Base-by-base conservation (phyloP, 2,888 invertebrate species). In the Morpho helenor region DNA sequence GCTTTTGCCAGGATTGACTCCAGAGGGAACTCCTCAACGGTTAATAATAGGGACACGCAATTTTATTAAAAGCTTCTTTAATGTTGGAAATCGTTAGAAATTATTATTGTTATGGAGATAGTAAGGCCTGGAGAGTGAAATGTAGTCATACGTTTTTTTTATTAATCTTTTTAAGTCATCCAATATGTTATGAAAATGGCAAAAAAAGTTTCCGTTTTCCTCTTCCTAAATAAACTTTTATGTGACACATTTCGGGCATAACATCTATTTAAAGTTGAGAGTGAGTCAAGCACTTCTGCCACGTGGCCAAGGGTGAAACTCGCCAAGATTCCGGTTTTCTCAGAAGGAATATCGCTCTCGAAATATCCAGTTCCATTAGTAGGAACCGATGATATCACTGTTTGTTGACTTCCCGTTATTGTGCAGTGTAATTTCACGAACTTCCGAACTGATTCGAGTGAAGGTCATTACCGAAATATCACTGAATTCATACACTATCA, bases 241-340 rank as follows among this genome's bases (percentile, higher is more conserved):
- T 44, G 56, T 70, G 67, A 70, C 67, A 63, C 62, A 63, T 58
- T 39, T 56, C 58, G 56, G 64, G 31, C 31, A 31, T 31, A 31
- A 31, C 4, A 31, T 31, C 3, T 31, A 59, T 59, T 63, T 55
- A 55, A 59, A 62, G 51, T 46, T 58, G 42, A 47, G 49, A 59
- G 66, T 80, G 80, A 76, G 64, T 80, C 79, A 77, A 68, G 53
- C 53, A 69, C 59, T 64, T 53, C 53, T 54, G 68, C 67, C 77
- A 75, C 75, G 72, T 76, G 78, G 70, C 73, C 48, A 55, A 57
- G 52, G 69, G 71, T 71, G 59, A 49, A 56, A 59, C 67, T 68
- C 70, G 78, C 74, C 75, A 80, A 81, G 64, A 75, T 76, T 77
- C 76, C 77, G 76, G 79, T 75, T 76, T 77, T 75, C 76, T 68